Conservation (phyloP, 2,113 vertebrate species). For the Python bivittatus region DNA sequence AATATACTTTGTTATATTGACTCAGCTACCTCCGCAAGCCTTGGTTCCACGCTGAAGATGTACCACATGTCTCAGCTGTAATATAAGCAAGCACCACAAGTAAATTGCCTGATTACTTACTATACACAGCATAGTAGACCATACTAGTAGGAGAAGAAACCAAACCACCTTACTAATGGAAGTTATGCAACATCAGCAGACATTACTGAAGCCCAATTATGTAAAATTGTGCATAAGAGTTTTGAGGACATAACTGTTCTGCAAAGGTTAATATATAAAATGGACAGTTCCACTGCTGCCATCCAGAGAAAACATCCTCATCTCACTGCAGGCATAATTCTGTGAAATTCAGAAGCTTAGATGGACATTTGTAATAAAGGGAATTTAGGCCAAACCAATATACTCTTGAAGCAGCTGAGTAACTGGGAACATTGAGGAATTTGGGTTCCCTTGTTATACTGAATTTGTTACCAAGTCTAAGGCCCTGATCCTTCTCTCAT, state of each 20-base stretch:
- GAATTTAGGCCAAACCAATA: not conserved
- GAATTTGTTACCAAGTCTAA: not conserved
- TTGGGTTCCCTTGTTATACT: not conserved
- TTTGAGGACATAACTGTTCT: not conserved
- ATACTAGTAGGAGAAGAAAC: not conserved
- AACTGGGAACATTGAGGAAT: not conserved
- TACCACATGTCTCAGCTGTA: not conserved
- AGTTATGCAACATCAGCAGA: not conserved
- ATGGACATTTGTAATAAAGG: not conserved
- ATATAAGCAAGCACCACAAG: not conserved
- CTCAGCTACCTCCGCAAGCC: not conserved
- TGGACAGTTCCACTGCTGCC: not conserved
- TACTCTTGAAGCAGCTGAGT: not conserved
- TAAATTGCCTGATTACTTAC: not conserved
- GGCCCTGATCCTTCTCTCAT: not conserved
- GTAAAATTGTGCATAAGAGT: too few species aligned
- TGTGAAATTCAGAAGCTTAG: not conserved
- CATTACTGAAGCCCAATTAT: not conserved
- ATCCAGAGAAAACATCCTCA: not conserved
- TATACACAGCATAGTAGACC: not conserved
- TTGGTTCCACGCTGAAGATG: not conserved
- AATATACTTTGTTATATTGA: not conserved
- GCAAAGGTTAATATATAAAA: not conserved
- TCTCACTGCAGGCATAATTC: constrained; percentile 9
- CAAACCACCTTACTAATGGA: not conserved